Evolutionary conservation across 1,140 invertebrate genomes (phyloP).

Genomic region (Cheumatopsyche charites): DNA sequence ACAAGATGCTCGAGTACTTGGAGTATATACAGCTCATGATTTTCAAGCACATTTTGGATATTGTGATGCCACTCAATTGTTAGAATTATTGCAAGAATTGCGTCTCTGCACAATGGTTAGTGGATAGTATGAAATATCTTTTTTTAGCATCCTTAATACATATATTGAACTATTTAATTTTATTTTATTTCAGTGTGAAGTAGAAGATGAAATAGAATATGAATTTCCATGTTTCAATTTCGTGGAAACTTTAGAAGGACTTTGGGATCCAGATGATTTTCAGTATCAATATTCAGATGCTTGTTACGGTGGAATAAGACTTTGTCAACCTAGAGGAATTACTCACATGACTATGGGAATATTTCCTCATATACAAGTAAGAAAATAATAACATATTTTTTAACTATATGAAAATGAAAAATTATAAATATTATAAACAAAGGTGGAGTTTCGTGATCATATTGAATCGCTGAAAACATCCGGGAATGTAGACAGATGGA

Average conservation of each 20-base stretch:
- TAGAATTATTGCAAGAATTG: constrained; percentile 72
- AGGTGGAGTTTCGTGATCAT: constrained; percentile 68
- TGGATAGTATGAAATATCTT: constrained; percentile 20
- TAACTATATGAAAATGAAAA: neutral
- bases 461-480: constrained; percentile 61
- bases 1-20: constrained; percentile 69
- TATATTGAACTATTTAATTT: constrained; percentile 6
- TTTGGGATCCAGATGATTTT: constrained; percentile 73
- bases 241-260: constrained; percentile 72
- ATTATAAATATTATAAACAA: neutral
- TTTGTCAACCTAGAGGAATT: constrained; percentile 65
- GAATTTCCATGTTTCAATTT: constrained; percentile 84
- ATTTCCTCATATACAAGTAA: constrained; percentile 74
- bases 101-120: constrained; percentile 72
- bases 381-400: constrained; percentile 37
- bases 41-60: constrained; percentile 78
- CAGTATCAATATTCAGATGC: constrained; percentile 60
- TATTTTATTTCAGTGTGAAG: constrained; percentile 66
- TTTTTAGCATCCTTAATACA: neutral
- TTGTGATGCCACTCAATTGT: constrained; percentile 73
- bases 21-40: constrained; percentile 79
- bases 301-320: constrained; percentile 73
- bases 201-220: constrained; percentile 75
- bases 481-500: constrained; percentile 59
- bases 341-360: constrained; percentile 69